Evolutionary conservation across 2,113 vertebrate genomes (phyloP).

Genomic region (Aldabrachelys gigantea): DNA sequence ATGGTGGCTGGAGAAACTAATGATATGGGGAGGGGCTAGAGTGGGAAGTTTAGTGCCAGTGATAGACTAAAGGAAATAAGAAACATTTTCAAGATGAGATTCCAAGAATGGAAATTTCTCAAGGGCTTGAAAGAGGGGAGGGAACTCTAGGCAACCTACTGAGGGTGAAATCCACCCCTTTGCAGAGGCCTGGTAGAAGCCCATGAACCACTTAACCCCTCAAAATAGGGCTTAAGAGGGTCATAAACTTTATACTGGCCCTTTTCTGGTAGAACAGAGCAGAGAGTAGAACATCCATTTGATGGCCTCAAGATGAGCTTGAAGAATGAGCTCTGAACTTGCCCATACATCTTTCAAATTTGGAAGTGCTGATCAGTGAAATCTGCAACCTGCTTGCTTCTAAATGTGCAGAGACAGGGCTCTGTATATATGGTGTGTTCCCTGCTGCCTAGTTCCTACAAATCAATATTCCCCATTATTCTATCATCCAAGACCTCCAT

Average conservation of each 20-base stretch:
- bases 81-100: not conserved
- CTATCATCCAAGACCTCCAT: not conserved
- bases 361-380: not conserved
- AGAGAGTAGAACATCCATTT: rapidly evolving
- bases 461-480: not conserved
- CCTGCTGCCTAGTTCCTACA: not conserved
- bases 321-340: not conserved
- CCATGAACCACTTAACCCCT: too few species aligned
- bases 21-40: not conserved
- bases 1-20: too few species aligned
- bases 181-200: not conserved
- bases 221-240: not conserved
- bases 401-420: not conserved
- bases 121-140: not conserved
- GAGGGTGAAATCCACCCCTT: not conserved
- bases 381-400: not conserved
- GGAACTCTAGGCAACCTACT: rapidly evolving
- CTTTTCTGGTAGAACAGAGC: not conserved
- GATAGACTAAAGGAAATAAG: not conserved
- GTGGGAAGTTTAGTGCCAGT: not conserved
- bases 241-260: not conserved
- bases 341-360: not conserved
- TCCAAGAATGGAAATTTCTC: not conserved
- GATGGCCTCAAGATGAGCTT: not conserved
- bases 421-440: not conserved